Evolutionary conservation across 2,888 invertebrate species (phyloP), one percentile per base, ranked within the genome.

Genomic region (Patella pellucida): DNA sequence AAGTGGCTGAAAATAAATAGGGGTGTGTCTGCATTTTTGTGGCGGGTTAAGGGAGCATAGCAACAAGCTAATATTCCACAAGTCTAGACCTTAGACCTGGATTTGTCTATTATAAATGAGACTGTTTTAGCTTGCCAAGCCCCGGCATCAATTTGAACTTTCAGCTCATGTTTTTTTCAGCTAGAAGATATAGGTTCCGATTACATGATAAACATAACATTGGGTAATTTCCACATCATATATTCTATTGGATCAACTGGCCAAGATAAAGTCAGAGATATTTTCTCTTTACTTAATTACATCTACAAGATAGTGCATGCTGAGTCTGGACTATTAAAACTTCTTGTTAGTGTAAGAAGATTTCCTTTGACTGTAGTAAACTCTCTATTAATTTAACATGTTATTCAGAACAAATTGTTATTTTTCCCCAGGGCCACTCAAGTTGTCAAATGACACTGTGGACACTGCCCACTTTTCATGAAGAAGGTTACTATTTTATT

Each of bases 191-290:
- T 62, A 62, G 62, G 62, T 62, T 62, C 62, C 23, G 62, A 62
- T 62, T 62, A 62, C 62, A 62, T 23, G 23, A 62, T 23, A 23
- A 62, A 62, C 62, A 62, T 62, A 62, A 62, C 62, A 62, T 62
- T 62, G 62, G 62, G 62, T 62, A 62, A 62, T 62, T 62, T 62
- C 62, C 19, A 62, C 62, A 62, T 62, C 23, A 23, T 62, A 23
- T 62, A 62, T 62, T 62, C 23, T 62, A 62, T 62, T 62, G 62
- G 19, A 23, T 62, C 41, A 41, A 41, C 41, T 41, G 41, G 41
- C 41, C 41, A 41, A 41, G 19, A 62, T 62, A 62, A 62, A 62
- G 19, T 62, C 62, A 62, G 19, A 62, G 19, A 62, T 62, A 41
- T 62, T 62, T 62, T 62, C 62, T 62, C 19, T 62, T 23, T 23